Evolutionary conservation across 2,797 vertebrate species (phyloP).

Genomic region (Pipistrellus pygmaeus): DNA sequence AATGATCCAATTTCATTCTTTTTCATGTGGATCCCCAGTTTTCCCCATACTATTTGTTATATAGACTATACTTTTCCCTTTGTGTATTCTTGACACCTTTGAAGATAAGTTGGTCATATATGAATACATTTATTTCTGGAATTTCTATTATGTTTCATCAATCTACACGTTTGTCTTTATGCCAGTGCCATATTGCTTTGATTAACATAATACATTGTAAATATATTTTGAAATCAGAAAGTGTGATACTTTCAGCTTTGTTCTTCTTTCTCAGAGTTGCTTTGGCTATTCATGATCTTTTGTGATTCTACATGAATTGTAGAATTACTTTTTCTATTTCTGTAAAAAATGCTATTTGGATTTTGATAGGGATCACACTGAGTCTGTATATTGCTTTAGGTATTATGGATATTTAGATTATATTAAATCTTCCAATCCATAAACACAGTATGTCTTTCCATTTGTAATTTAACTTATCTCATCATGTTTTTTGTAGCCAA

Average conservation of each 20-base stretch:
- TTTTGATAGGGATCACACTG: not conserved
- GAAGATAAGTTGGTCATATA: not conserved
- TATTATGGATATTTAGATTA: not conserved
- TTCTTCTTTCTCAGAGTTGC: not conserved
- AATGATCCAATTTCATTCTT: not conserved
- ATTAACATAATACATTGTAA: not conserved
- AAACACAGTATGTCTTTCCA: not conserved
- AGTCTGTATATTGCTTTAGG: not conserved
- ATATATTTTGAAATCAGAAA: not conserved
- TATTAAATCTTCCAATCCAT: not conserved
- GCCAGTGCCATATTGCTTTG: not conserved
- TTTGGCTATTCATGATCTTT: not conserved
- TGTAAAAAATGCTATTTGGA: not conserved
- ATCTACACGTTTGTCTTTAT: not conserved
- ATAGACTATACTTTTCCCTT: not conserved
- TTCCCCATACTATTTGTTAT: not conserved
- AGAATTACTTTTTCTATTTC: not conserved
- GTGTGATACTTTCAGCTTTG: not conserved
- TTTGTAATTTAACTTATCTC: not conserved
- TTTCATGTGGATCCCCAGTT: not conserved
- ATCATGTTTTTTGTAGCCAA: not conserved
- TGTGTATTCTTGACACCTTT: not conserved
- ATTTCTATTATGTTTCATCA: not conserved
- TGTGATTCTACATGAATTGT: not conserved
- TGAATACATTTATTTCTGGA: not conserved